These are phyloP conservation scores for Elanoides forficatus DNA, from an alignment of 2,113 vertebrate species.

Conservation along the genomic window DNA sequence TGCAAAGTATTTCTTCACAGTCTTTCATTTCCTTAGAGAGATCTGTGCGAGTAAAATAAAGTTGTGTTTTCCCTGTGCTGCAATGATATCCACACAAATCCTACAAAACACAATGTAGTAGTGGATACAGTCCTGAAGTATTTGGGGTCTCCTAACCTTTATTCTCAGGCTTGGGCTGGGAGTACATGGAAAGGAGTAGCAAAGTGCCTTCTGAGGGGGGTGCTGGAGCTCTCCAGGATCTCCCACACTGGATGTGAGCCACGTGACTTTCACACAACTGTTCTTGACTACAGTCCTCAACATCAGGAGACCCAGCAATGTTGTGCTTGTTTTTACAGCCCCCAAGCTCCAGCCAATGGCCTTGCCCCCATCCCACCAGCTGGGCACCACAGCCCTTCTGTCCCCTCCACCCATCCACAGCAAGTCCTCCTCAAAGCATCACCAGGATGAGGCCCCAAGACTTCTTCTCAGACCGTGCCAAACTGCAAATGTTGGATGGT, in stretches of 20 bases:
- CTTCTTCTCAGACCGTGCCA: background rate
- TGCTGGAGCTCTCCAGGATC: background rate
- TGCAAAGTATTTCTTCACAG: background rate
- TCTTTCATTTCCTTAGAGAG: background rate
- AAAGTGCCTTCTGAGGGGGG: background rate
- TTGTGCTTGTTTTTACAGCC: background rate
- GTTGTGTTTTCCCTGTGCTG: background rate
- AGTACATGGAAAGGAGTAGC: background rate
- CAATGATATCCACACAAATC: background rate
- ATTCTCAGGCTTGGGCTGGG: background rate
- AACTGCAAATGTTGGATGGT: background rate
- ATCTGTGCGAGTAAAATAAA: background rate
- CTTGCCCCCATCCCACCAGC: background rate
- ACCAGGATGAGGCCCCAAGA: background rate
- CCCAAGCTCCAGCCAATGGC: rapidly evolving
- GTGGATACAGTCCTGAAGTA: background rate
- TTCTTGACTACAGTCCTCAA: background rate
- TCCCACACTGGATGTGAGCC: background rate
- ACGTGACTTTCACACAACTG: background rate
- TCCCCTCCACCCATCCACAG: background rate
- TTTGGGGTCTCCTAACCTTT: background rate
- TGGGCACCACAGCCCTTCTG: background rate
- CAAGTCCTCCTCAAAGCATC: background rate
- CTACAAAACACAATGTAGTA: background rate
- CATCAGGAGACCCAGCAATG: background rate